Percentiles rank a stretch among this genome's conserved stretches.
Conservation (phyloP, 2,113 vertebrate genomes). For the Tragelaphus scriptus region DNA sequence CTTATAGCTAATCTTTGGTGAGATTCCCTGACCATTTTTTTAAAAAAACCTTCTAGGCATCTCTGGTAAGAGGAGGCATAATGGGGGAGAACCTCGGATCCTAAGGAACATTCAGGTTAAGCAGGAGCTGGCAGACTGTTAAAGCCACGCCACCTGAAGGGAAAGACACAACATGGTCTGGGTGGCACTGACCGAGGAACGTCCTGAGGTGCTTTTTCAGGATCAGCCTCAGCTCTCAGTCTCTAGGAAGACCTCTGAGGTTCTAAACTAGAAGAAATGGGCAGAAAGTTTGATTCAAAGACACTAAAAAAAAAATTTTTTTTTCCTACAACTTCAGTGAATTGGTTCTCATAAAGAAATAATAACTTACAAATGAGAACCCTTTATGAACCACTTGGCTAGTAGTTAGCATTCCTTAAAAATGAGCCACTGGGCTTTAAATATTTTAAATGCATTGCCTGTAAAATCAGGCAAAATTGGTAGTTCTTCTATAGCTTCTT, state of each 20-base stretch:
- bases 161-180: fast-evolving
- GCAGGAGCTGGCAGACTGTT: not conserved
- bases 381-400: not conserved
- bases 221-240: not conserved
- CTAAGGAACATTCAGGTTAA: not conserved
- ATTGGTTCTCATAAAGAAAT: not conserved
- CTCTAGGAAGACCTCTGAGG: not conserved
- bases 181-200: not conserved
- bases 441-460: not conserved
- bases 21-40: not conserved
- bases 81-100: not conserved
- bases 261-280: not conserved
- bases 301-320: not conserved
- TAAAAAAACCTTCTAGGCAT: not conserved
- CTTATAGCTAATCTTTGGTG: not conserved
- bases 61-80: not conserved
- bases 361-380: not conserved
- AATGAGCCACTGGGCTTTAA: not conserved
- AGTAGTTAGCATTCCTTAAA: not conserved
- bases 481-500: not conserved
- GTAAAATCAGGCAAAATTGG: not conserved
- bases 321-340: not conserved
- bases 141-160: not conserved
- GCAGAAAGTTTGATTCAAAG: not conserved
- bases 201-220: not conserved